A percentile compares a stretch with the other conserved stretches of the same genome.
These are phyloP conservation scores for Leucosticte australis DNA, from an alignment of 2,113 vertebrate species.

Conservation along the genomic window DNA sequence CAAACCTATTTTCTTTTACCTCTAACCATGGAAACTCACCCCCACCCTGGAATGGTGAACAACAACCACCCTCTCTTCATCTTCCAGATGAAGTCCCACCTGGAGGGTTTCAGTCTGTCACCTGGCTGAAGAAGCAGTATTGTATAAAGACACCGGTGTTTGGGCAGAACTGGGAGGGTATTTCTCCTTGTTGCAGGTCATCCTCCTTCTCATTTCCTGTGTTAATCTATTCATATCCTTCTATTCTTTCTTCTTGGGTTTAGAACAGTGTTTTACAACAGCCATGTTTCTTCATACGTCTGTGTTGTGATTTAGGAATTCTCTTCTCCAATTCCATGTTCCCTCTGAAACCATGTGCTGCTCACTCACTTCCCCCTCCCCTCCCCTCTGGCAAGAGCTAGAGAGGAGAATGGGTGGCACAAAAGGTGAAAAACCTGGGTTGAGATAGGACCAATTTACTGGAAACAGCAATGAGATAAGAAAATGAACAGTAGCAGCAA, in stretches of 20 bases:
- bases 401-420: neutral
- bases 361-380: neutral
- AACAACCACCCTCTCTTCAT: neutral
- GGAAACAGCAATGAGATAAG: neutral
- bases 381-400: neutral
- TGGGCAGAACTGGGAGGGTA: neutral
- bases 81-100: neutral
- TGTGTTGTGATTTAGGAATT: neutral
- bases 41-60: neutral
- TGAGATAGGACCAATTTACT: neutral
- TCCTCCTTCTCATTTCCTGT: neutral
- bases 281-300: neutral
- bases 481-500: neutral
- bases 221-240: neutral
- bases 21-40: neutral
- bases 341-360: neutral
- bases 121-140: neutral
- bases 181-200: neutral
- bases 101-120: neutral
- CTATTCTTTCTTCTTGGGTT: neutral
- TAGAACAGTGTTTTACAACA: neutral
- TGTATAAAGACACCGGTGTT: accelerated
- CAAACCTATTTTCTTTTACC: neutral
- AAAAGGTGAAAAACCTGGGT: neutral
- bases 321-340: neutral